Evolutionary conservation across 2,113 vertebrate genomes (phyloP), one percentile per base, ranked within the genome.

Genomic region (Delphinus delphis): DNA sequence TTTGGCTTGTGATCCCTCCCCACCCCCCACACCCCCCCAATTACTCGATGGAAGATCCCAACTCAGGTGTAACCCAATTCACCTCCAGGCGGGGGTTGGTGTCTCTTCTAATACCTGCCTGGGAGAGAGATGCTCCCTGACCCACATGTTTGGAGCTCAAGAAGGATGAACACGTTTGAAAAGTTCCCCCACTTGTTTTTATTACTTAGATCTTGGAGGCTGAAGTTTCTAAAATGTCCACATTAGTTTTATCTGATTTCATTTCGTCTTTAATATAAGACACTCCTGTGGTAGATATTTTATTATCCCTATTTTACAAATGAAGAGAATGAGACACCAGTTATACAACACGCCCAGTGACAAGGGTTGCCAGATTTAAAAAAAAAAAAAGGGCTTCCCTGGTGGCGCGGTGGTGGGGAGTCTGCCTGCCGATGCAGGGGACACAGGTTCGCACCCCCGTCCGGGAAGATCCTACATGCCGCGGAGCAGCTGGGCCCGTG

Each of bases 151-250:
- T 2, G 4, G 41, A 90, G 47, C 25, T 63, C 65, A 70, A 76
- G 36, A 33, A 80, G 87, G 60, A 53, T 8, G 68, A 80, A 65
- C 36, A 33, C 4, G 1, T 67, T 38, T 10, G 1, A 20, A 60
- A 63, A 67, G 23, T 47, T 53, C 28, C 25, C 79, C 26, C 11
- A 71, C 26, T 63, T 44, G 81, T 68, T 88, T 47, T 47, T 31
- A 84, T 55, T 55, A 28, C 41, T 92, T 67, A 76, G 28, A 33
- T 67, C 44, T 88, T 79, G 83, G 25, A 96, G 90, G 63, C 4
- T 62, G 25, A 80, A 31, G 9, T 90, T 96, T 84, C 70, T 41
- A 60, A 82, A 31, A 63, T 58, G 21, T 31, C 44, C 38, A 44
- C 73, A 11, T 10, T 31, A 83, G 71, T n/a, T 21, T 93, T 36